Evolutionary conservation across 2,797 vertebrate species (phyloP), one percentile per base, ranked within the genome.

Genomic region (Anguilla anguilla): DNA sequence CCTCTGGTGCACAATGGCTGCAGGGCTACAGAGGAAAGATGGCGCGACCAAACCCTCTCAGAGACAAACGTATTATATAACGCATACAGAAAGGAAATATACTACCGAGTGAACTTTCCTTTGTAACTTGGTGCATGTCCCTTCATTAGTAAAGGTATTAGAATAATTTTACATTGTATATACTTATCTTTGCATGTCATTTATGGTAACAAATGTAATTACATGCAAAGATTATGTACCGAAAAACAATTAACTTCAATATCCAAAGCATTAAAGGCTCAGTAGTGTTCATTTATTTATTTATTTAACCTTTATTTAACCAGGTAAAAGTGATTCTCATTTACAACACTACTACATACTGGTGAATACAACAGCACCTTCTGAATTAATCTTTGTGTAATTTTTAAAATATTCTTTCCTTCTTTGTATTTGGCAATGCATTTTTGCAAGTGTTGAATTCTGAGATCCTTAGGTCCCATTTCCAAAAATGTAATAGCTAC

Each of bases 1-100:
- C 92, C 93, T 88, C 89, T 72, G 49, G 93, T 92, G 94, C 93
- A 87, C 91, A 93, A 91, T 94, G 94, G 94, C 95, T 95, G 94
- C 92, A 91, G 92, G 46, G 11, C 61, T 51, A 25, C 28, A 25
- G 49, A 55, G 83, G 67, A 28, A 88, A 59, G 35, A 3, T n/a
- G 87, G 83, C 67, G 15, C 83, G 51, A 85, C 83, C 83, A 74
- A 88, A 85, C 87, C 53, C 15, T 69, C 83, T 51, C 87, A 28
- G 59, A 77, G 28, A 69, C 81, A 87, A 46, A 84, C 39, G 61
- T 61, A 83, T 59, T 67, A 87, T n/a, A 83, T 83, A 46, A 83
- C 86, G 22, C 74, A 6, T 64, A 25, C 74, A 83, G 79, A 43
- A 6, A 39, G 31, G 53, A 83, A 57, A 72, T 46, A 64, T 19